These are phyloP conservation scores for Lophura nycthemera DNA, from an alignment of 2,113 vertebrate species.

Conservation along the genomic window DNA sequence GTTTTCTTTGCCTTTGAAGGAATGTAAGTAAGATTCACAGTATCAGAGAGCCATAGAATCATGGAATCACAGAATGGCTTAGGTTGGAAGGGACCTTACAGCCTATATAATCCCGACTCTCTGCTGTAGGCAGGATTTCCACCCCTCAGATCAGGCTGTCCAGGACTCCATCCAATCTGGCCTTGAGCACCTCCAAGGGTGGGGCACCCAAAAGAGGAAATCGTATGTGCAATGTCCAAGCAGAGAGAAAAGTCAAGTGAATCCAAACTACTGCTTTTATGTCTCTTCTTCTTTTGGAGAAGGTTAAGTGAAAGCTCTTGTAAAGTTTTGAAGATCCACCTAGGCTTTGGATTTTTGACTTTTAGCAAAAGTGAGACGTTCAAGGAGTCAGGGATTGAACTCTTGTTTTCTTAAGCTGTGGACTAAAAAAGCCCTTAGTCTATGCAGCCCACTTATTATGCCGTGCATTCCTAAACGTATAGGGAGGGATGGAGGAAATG, in stretches of 20 bases:
- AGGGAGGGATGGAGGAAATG: neutral
- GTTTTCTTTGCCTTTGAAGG: neutral
- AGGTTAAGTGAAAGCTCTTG: neutral
- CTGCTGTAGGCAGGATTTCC: neutral
- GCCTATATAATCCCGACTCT: neutral
- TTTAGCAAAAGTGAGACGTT: neutral
- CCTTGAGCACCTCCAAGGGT: neutral
- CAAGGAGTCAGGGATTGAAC: neutral
- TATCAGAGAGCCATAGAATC: too few species aligned
- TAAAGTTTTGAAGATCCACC: neutral
- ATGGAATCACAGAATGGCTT: neutral
- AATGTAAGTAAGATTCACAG: neutral
- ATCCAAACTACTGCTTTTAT: neutral
- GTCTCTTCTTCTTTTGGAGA: neutral
- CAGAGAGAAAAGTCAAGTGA: neutral
- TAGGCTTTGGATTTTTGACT: neutral
- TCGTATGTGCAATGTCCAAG: neutral
- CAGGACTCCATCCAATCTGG: neutral
- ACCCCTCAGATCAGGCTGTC: neutral
- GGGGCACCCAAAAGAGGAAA: neutral
- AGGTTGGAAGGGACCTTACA: neutral
- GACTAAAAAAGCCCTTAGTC: conserved; percentile 4
- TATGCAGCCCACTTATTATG: neutral
- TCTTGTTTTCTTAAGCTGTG: neutral
- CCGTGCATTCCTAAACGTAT: neutral